These are phyloP conservation scores for Rattus norvegicus DNA, from an alignment of 2,113 vertebrate genomes.

Conservation along the genomic window GRCr8 NC_086022.1:155567501-155568000, in stretches of 20 bases:
- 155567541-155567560: neutral
- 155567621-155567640: neutral
- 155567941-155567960: neutral
- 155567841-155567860: neutral
- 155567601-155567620: neutral
- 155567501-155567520: neutral
- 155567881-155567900: neutral
- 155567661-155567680: neutral
- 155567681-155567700: neutral
- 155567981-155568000: neutral
- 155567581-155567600: neutral
- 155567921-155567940: neutral
- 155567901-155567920: neutral
- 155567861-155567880: neutral
- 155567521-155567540: neutral
- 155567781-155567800: neutral
- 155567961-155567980: neutral
- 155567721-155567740: neutral
- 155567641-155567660: neutral
- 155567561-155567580: neutral
- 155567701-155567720: neutral
- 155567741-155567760: slow-evolving; percentile 13
- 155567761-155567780: neutral
- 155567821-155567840: neutral
- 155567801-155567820: neutral